Evolutionary conservation across 2,113 vertebrate species (phyloP).

Genomic region (Lutjanus erythropterus): DNA sequence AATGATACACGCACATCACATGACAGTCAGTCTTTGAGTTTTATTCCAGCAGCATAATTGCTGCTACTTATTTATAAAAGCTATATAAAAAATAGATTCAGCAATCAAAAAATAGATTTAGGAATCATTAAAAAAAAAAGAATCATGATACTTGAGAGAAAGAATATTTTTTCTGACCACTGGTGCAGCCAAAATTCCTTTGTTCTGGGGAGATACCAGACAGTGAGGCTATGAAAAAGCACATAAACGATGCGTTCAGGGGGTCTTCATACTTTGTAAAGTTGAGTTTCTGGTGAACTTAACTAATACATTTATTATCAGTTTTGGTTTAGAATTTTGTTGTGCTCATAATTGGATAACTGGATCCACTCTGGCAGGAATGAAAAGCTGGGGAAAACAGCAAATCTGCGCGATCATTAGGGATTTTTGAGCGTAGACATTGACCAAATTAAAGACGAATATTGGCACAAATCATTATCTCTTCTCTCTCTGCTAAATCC

Average conservation of each 20-base stretch:
- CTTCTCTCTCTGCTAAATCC: slow-evolving; percentile 16
- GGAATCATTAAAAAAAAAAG: too few species aligned
- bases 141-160: too few species aligned
- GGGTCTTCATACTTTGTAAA: background rate
- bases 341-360: too few species aligned
- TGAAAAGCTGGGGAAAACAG: background rate
- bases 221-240: background rate
- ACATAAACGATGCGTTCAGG: background rate
- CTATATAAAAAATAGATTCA: too few species aligned
- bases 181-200: slow-evolving; percentile 5
- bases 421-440: slow-evolving; percentile 12
- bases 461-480: slow-evolving; percentile 17
- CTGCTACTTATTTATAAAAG: too few species aligned
- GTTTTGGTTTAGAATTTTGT: background rate
- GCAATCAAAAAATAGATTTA: too few species aligned
- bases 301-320: background rate
- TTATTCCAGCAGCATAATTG: too few species aligned
- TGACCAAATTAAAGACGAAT: slow-evolving; percentile 24
- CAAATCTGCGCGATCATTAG: background rate
- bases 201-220: background rate
- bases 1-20: too few species aligned
- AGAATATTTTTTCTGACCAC: too few species aligned
- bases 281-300: background rate
- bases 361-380: slow-evolving; percentile 1
- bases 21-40: too few species aligned